These are phyloP conservation scores for Ochropacha duplaris DNA, from an alignment of 2,888 invertebrate genomes.

Conservation along the genomic window DNA sequence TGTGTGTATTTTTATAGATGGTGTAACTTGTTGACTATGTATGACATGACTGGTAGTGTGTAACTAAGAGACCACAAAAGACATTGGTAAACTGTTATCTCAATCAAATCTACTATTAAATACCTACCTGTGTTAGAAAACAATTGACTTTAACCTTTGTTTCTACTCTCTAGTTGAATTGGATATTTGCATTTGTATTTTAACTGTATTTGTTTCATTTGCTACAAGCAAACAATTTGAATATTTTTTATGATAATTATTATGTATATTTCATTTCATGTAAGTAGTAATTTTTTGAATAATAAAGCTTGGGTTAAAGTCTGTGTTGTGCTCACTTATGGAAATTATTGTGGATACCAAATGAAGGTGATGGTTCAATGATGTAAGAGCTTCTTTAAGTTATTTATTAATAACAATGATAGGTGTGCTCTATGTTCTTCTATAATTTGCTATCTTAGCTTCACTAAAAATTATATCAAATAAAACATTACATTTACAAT, in stretches of 20 bases:
- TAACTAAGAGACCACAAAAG: slow-evolving; percentile 40
- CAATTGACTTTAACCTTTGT: slow-evolving; percentile 21
- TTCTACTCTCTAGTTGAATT: background rate
- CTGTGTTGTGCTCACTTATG: slow-evolving; percentile 26
- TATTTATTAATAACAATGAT: slow-evolving; percentile 20
- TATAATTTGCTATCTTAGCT: slow-evolving; percentile 43
- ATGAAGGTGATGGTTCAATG: slow-evolving; percentile 31
- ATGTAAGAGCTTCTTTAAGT: slow-evolving; percentile 29
- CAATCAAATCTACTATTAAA: slow-evolving; percentile 26
- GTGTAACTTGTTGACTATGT: slow-evolving; percentile 62
- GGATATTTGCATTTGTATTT: slow-evolving; percentile 11
- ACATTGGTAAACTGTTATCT: slow-evolving; percentile 43
- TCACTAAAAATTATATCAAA: slow-evolving; percentile 37
- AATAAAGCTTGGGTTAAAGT: slow-evolving; percentile 30
- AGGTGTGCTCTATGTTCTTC: slow-evolving; percentile 23
- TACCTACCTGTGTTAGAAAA: slow-evolving; percentile 11
- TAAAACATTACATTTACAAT: slow-evolving; percentile 12
- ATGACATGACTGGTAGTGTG: slow-evolving; percentile 52
- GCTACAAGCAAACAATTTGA: background rate
- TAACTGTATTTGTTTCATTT: background rate
- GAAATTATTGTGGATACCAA: slow-evolving; percentile 28
- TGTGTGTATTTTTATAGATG: slow-evolving; percentile 63
- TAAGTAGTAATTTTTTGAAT: background rate
- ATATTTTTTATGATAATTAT: slow-evolving; percentile 9
- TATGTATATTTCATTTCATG: background rate